Percentiles rank a stretch among this genome's conserved stretches.
These are phyloP conservation scores for Speoplatyrhinus poulsoni DNA, from an alignment of 2,113 vertebrate species.

Conservation along the genomic window DNA sequence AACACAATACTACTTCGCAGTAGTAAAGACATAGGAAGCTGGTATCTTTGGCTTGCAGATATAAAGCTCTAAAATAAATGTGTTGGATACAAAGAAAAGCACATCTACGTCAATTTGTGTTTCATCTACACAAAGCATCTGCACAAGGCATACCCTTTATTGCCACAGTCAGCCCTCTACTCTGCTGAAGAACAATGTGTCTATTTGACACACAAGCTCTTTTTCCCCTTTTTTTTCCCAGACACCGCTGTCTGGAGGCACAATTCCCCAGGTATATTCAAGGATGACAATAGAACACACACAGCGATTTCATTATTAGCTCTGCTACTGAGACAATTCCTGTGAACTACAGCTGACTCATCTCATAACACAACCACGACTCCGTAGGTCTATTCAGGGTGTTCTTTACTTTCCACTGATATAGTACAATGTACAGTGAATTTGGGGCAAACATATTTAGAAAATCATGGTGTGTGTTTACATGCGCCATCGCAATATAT, in stretches of 20 bases:
- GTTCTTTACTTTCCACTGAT: not conserved
- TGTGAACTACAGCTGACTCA: too few relatives aligned
- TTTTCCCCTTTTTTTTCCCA: not conserved
- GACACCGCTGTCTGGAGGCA: slow-evolving; percentile 5
- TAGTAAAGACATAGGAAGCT: too few relatives aligned
- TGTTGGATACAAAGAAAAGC: too few relatives aligned
- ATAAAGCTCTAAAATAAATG: too few relatives aligned
- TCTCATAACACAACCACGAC: too few relatives aligned
- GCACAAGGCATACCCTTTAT: too few relatives aligned
- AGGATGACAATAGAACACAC: not conserved
- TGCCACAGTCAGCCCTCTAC: not conserved
- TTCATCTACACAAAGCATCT: too few relatives aligned
- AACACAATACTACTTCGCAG: too few relatives aligned
- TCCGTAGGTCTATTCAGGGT: not conserved
- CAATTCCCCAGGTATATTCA: slow-evolving; percentile 12
- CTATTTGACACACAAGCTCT: slow-evolving; percentile 8
- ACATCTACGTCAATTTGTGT: too few relatives aligned
- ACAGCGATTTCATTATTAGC: not conserved
- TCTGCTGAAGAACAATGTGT: slow-evolving; percentile 6
- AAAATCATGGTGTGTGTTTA: not conserved
- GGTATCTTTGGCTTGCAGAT: too few relatives aligned
- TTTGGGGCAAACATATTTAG: not conserved
- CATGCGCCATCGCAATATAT: too few relatives aligned
- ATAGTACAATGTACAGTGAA: not conserved
- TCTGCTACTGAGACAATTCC: too few relatives aligned